Base-by-base conservation (phyloP, 1,140 invertebrate genomes). In the Brachystomella parvula region DNA sequence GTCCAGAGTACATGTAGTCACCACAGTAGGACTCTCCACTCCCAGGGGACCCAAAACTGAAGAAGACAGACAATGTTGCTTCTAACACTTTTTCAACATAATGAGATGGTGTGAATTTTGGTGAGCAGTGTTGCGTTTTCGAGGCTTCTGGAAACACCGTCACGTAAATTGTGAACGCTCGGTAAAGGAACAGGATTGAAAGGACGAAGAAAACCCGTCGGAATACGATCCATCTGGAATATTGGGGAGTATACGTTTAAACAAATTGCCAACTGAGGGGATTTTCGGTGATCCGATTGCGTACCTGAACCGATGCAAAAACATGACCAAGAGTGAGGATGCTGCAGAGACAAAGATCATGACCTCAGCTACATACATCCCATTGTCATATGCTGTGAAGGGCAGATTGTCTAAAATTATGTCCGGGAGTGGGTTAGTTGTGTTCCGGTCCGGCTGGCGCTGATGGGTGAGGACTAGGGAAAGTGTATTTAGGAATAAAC, bases 1-100 rank as follows among this genome's bases (percentile, higher is more conserved):
- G 72, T 24, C 69, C 69, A 57, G 67, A 71, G 56, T 69, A 73
- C 28, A 73, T 73, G 33, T 71, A 73, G 59, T 73, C 72, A 24
- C 72, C 89, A 78, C 90, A 94, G 78, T 86, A 93, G n/a, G 87
- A 69, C 58, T 92, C 89, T 31, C 90, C 90, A 78, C 93, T 94
- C 57, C 93, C 90, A 17, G 87, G 88, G 64, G 93, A 81, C n/a
- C 90, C 90, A 78, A 94, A 89, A 12, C 90, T 90, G 61, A 87
- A 89, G 69, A 91, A 84, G 44, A 94, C 79, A 75, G 87, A 85
- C 65, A 90, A 79, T 71, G 89, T 87, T 72, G 89, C 79, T 6
- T 15, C 9, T 24, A 39, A 26, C 19, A 35, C 60, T 73, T 85
- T 82, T 3, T 81, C n/a, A 89, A 82, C 44, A 84, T n/a, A n/a